phyloP scores from a whole-genome alignment of 2,113 vertebrate species.

The Camelus dromedarius region DNA sequence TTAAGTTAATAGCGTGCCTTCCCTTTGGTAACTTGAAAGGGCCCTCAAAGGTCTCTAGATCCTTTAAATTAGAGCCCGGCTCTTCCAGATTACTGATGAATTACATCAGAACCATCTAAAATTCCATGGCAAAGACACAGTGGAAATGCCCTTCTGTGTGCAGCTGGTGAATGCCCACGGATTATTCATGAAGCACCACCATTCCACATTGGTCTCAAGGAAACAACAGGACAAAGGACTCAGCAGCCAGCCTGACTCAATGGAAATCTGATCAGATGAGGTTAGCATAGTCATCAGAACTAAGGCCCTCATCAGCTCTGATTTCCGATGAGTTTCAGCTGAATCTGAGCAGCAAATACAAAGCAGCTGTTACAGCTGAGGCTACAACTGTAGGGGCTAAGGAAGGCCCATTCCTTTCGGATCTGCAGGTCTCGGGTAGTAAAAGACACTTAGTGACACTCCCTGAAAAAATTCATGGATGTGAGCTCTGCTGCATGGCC shows the following conservation, averaged over 20 bases:
- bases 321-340: constrained; percentile 85
- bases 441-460: background rate
- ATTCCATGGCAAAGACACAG: constrained; percentile 61
- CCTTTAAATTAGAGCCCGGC: constrained; percentile 6
- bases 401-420: background rate
- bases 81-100: constrained; percentile 69
- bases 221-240: constrained; percentile 82
- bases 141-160: constrained; percentile 30
- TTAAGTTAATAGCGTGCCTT: constrained; percentile 40
- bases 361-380: constrained; percentile 79
- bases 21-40: constrained; percentile 44
- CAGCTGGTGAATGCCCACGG: constrained; percentile 80
- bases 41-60: constrained; percentile 47
- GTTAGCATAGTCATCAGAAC: constrained; percentile 76
- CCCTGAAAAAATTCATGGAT: background rate
- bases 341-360: constrained; percentile 75
- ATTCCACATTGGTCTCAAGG: constrained; percentile 78
- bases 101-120: constrained; percentile 67
- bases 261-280: constrained; percentile 82
- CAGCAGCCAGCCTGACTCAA: constrained; percentile 78
- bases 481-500: background rate
- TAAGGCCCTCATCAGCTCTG: constrained; percentile 81
- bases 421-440: background rate
- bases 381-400: background rate
- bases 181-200: constrained; percentile 79